Conservation (phyloP, 2,797 vertebrate species). For the Artibeus lituratus region DNA sequence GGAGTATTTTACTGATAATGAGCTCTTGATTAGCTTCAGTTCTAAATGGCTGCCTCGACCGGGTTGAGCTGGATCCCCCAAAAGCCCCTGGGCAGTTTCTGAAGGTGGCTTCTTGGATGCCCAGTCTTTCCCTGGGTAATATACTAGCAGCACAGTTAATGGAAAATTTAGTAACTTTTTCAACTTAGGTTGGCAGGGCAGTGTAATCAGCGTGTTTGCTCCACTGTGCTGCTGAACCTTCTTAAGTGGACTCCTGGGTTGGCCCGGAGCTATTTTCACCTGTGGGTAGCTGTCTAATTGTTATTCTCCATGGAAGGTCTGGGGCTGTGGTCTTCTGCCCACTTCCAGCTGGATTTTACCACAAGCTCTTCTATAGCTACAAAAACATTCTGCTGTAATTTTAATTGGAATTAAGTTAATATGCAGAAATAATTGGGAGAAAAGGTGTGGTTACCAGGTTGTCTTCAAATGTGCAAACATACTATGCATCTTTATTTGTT, state of each 20-base stretch:
- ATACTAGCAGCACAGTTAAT: neutral
- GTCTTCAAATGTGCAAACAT: neutral
- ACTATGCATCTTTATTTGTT: neutral
- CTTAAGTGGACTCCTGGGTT: neutral
- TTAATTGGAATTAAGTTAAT: neutral
- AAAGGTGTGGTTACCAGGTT: neutral
- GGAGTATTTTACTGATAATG: neutral
- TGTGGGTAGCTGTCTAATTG: no score
- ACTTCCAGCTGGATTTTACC: neutral
- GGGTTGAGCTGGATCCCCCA: no score
- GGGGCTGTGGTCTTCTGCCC: neutral
- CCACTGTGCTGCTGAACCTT: neutral
- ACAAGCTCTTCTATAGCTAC: neutral
- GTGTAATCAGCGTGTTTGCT: neutral
- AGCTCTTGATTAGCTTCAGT: neutral
- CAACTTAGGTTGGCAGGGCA: neutral
- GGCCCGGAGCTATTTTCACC: no score
- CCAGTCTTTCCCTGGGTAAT: neutral
- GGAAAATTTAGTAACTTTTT: neutral
- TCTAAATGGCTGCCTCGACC: neutral
- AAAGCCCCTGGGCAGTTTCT: neutral
- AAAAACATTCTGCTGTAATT: neutral
- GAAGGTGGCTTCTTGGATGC: neutral
- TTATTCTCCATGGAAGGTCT: neutral
- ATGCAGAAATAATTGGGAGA: neutral